Conservation (phyloP, 2,888 invertebrate species). For the Trachelus tabidus region DNA sequence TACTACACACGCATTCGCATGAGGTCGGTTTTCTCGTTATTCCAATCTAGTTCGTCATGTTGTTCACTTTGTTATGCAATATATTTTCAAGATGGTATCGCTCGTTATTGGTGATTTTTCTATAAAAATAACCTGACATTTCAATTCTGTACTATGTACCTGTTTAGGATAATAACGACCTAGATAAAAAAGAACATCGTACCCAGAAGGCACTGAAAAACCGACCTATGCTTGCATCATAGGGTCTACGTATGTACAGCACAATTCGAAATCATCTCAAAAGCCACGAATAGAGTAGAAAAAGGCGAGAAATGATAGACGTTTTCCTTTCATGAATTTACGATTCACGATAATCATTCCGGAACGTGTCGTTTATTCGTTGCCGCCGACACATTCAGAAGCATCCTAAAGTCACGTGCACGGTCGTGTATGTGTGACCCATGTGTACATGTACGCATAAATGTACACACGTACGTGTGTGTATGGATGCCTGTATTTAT, state of each 20-base stretch:
- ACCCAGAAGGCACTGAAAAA: slow-evolving; percentile 7
- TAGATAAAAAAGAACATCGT: not conserved
- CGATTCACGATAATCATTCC: slow-evolving; percentile 9
- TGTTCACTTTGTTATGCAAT: slow-evolving; percentile 11
- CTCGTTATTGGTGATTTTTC: slow-evolving; percentile 6
- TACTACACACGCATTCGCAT: slow-evolving; percentile 35
- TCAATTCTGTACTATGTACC: not conserved
- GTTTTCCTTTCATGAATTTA: slow-evolving; percentile 22
- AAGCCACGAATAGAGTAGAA: slow-evolving; percentile 59
- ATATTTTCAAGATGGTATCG: slow-evolving; percentile 10
- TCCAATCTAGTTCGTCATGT: slow-evolving; percentile 3
- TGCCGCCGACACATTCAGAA: slow-evolving; percentile 8
- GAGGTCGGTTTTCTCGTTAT: slow-evolving; percentile 12
- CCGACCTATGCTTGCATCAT: slow-evolving; percentile 15
- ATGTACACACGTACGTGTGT: slow-evolving; percentile 5
- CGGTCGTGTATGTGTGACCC: not conserved
- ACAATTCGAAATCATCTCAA: slow-evolving; percentile 49
- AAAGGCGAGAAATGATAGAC: slow-evolving; percentile 52
- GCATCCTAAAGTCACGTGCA: slow-evolving; percentile 6
- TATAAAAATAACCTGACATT: slow-evolving; percentile 14
- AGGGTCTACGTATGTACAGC: slow-evolving; percentile 36
- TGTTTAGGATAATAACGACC: not conserved
- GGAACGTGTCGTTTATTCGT: slow-evolving; percentile 3
- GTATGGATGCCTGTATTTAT: slow-evolving; percentile 22
- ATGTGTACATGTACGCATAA: slow-evolving; percentile 23